Conservation (phyloP, 2,888 invertebrate species). For the Ennomos erosarius region DNA sequence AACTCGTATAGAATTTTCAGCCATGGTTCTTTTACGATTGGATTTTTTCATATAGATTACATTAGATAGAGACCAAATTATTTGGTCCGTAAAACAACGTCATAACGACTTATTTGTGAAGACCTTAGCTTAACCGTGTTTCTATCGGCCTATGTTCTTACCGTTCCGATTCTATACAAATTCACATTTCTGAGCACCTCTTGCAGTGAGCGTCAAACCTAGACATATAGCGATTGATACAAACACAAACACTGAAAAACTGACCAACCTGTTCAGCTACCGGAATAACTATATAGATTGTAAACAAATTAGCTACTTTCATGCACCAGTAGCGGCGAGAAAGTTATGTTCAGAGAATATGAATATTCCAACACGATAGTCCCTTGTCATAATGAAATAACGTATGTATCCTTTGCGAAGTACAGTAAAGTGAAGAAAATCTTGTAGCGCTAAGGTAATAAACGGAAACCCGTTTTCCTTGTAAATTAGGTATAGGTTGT, state of each 20-base stretch:
- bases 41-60: too few relatives aligned
- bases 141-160: too few relatives aligned
- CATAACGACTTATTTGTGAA: too few relatives aligned
- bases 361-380: neutral
- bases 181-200: neutral
- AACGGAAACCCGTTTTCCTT: neutral
- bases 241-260: constrained; percentile 37
- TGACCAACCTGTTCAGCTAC: constrained; percentile 53
- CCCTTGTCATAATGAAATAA: constrained; percentile 3
- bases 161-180: too few relatives aligned
- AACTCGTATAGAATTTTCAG: too few relatives aligned
- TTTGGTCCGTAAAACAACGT: too few relatives aligned
- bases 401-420: neutral
- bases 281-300: constrained; percentile 48
- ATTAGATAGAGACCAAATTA: too few relatives aligned
- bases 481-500: too few relatives aligned
- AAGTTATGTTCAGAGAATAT: constrained; percentile 22
- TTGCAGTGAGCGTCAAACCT: constrained; percentile 11
- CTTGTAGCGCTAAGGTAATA: neutral
- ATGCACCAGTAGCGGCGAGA: constrained; percentile 27
- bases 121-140: too few relatives aligned
- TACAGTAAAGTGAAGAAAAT: neutral
- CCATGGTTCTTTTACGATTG: too few relatives aligned
- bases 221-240: constrained; percentile 8
- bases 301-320: constrained; percentile 36